These are phyloP conservation scores for Pteropus rufus DNA, from an alignment of 2,797 vertebrate genomes.

Conservation along the genomic window DNA sequence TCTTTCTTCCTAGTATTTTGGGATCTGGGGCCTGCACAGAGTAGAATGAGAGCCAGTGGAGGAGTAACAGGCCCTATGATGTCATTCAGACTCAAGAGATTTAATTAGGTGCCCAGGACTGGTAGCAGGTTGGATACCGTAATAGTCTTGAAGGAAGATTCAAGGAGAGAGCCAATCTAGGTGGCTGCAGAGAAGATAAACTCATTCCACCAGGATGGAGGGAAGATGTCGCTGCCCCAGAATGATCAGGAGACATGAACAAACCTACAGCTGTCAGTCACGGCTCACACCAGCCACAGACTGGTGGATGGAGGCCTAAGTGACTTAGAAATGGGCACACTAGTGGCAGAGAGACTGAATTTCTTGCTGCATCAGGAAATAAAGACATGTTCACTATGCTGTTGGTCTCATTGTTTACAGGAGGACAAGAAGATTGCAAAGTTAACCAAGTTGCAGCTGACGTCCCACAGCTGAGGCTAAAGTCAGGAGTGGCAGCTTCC, in stretches of 20 bases:
- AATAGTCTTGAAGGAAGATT: neutral
- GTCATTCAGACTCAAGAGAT: neutral
- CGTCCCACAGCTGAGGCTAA: neutral
- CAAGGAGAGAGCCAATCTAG: no score
- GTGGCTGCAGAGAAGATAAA: neutral
- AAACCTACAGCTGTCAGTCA: accelerated
- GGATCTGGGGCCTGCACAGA: neutral
- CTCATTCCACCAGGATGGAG: neutral
- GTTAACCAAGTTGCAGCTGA: neutral
- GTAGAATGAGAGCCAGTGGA: neutral
- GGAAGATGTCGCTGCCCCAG: accelerated
- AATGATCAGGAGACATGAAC: neutral
- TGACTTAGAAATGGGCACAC: neutral
- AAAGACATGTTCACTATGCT: no score
- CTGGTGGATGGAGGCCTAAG: neutral
- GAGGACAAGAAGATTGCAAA: neutral
- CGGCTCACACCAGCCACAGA: accelerated
- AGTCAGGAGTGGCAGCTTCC: neutral
- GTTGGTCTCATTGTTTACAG: neutral
- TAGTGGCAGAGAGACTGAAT: neutral
- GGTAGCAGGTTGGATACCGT: neutral
- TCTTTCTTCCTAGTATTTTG: neutral
- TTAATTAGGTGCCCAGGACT: neutral
- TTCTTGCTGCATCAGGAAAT: neutral
- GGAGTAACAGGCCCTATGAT: no score